phyloP scores from a whole-genome alignment of 2,797 vertebrate species.

The Notamacropus eugenii region DNA sequence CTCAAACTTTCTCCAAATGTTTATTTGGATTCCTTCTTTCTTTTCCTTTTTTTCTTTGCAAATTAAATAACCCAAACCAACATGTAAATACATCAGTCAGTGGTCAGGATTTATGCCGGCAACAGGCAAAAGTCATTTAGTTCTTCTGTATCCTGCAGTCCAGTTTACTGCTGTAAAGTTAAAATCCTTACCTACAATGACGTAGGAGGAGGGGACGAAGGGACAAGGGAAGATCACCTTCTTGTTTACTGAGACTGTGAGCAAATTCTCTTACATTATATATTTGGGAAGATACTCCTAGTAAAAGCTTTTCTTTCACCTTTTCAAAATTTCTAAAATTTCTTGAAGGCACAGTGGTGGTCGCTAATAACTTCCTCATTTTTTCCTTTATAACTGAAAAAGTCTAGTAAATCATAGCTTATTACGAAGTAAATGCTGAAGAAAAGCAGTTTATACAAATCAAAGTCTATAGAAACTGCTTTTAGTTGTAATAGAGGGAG shows the following conservation, averaged over 20 bases:
- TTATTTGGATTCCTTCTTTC: slow-evolving; percentile 34
- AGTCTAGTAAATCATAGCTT: neutral
- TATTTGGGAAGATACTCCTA: slow-evolving; percentile 1
- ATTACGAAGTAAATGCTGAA: slow-evolving; percentile 23
- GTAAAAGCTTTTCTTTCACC: neutral
- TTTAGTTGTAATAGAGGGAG: slow-evolving; percentile 22
- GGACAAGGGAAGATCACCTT: neutral
- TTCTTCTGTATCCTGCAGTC: slow-evolving; percentile 46
- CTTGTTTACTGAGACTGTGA: neutral
- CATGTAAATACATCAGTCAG: slow-evolving; percentile 21
- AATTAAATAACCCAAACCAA: slow-evolving; percentile 38
- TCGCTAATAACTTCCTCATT: neutral
- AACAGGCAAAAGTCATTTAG: slow-evolving; percentile 45
- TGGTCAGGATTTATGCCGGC: slow-evolving; percentile 55
- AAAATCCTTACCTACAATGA: slow-evolving; percentile 38
- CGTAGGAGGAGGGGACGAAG: neutral
- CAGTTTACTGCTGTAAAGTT: slow-evolving; percentile 43
- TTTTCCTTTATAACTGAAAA: slow-evolving; percentile 27
- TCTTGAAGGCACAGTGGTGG: neutral
- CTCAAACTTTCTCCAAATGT: slow-evolving; percentile 18
- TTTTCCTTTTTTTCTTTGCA: slow-evolving; percentile 3
- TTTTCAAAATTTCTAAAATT: slow-evolving; percentile 19
- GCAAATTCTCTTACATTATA: neutral
- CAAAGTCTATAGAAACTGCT: neutral
- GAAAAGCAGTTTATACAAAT: neutral